Evolutionary conservation across 1,140 invertebrate genomes (phyloP).

Genomic region (Pseudomyrmex pallidus): DNA sequence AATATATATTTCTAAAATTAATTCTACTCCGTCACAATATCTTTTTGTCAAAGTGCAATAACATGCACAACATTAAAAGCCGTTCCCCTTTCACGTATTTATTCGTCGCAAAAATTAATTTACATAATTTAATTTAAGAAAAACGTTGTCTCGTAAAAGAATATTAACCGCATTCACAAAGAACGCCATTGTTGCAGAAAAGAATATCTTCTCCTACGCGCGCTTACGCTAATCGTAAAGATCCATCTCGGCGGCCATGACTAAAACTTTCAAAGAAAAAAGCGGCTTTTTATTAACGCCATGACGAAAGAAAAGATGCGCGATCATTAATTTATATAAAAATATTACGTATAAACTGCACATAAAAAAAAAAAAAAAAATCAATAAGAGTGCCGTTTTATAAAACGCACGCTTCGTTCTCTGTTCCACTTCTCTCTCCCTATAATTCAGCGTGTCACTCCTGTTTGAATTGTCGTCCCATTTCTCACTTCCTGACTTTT

Average conservation of each 20-base stretch:
- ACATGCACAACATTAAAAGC: neutral
- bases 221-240: constrained; percentile 31
- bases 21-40: neutral
- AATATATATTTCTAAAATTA: too few relatives aligned
- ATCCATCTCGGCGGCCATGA: constrained; percentile 13
- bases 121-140: neutral
- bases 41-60: neutral
- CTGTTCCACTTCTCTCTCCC: neutral
- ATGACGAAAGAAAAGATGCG: neutral
- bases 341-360: constrained; percentile 12
- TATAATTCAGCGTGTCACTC: constrained; percentile 3
- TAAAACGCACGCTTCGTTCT: constrained; percentile 17
- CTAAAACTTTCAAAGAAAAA: constrained; percentile 23
- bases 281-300: constrained; percentile 24
- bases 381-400: constrained; percentile 22
- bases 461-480: constrained; percentile 27
- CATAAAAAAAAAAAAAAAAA: constrained; percentile 13
- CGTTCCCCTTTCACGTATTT: neutral
- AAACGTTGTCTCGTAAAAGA: neutral
- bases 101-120: neutral
- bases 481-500: constrained; percentile 5
- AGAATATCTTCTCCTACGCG: neutral
- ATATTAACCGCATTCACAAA: constrained; percentile 7
- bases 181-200: neutral
- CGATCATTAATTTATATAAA: neutral